Conservation (phyloP, 1,140 invertebrate species). For the Scaptodrosophila lebanonensis region DNA sequence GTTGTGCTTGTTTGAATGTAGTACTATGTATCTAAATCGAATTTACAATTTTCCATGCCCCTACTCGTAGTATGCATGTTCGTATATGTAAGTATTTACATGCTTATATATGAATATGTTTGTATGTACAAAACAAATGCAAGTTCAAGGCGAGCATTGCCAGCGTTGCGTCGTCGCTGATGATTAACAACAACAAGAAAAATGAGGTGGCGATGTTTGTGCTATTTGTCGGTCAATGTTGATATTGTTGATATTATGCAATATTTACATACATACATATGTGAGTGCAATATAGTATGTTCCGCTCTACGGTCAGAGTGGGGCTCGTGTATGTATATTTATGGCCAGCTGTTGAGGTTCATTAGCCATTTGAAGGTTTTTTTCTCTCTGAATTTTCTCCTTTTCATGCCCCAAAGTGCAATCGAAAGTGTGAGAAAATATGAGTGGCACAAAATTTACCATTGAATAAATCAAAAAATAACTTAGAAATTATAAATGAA, state of each 20-base stretch:
- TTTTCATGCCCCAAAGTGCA: too few species aligned
- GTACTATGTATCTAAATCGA: too few species aligned
- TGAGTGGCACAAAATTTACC: too few species aligned
- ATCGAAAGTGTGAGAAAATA: too few species aligned
- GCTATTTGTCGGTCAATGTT: slow-evolving; percentile 28
- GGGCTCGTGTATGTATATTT: not conserved
- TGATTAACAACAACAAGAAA: not conserved
- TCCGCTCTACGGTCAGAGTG: not conserved
- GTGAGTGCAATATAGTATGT: not conserved
- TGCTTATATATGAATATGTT: slow-evolving; percentile 42
- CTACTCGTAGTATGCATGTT: not conserved
- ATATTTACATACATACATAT: slow-evolving; percentile 14
- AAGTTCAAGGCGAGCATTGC: slow-evolving; percentile 60
- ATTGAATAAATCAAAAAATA: too few species aligned
- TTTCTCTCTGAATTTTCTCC: too few species aligned
- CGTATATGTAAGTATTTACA: not conserved
- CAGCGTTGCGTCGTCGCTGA: slow-evolving; percentile 6
- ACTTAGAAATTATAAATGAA: too few species aligned
- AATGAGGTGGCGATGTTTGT: slow-evolving; percentile 22
- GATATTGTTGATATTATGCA: slow-evolving; percentile 45
- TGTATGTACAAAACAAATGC: slow-evolving; percentile 59
- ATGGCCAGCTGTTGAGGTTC: slow-evolving; percentile 14
- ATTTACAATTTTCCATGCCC: too few species aligned
- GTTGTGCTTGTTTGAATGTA: too few species aligned
- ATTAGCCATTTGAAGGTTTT: slow-evolving; percentile 31